phyloP scores from a whole-genome alignment of 2,888 invertebrate genomes.

The Cosmorhoe ocellata region DNA sequence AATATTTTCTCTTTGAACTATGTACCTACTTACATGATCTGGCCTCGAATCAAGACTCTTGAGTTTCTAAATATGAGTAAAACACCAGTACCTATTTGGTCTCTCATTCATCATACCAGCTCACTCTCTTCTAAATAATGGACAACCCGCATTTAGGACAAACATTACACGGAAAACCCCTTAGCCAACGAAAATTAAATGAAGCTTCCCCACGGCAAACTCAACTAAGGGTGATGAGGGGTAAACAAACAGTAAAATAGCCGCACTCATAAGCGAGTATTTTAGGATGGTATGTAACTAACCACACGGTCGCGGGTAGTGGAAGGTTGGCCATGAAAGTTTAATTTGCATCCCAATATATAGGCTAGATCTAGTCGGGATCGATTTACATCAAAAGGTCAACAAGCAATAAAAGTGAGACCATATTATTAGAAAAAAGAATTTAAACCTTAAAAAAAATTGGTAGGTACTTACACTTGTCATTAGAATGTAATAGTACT shows the following conservation, averaged over 20 bases:
- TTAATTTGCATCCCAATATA: slow-evolving; percentile 1
- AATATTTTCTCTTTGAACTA: too few relatives aligned
- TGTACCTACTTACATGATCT: too few relatives aligned
- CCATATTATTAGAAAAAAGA: too few relatives aligned
- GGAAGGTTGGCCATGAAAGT: neutral
- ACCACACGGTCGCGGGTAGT: neutral
- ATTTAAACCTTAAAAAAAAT: too few relatives aligned
- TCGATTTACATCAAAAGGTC: too few relatives aligned
- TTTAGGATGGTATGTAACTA: neutral
- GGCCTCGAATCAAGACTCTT: too few relatives aligned
- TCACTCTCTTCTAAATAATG: neutral
- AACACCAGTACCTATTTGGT: too few relatives aligned
- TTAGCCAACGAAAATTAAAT: slow-evolving; percentile 22
- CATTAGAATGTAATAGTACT: too few relatives aligned
- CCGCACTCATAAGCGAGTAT: neutral
- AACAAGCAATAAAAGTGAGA: too few relatives aligned
- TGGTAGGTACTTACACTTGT: too few relatives aligned
- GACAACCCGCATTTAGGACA: slow-evolving; percentile 6
- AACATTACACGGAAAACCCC: slow-evolving; percentile 18
- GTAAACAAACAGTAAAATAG: slow-evolving; percentile 22
- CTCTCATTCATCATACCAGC: slow-evolving; percentile 6
- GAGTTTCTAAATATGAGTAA: too few relatives aligned
- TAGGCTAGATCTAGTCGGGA: neutral
- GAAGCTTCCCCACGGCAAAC: slow-evolving; percentile 11
- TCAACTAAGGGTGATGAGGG: slow-evolving; percentile 6